Evolutionary conservation across 2,797 vertebrate species (phyloP), one percentile per base, ranked within the genome.

Genomic region (Pseudotriccus pelzelni): DNA sequence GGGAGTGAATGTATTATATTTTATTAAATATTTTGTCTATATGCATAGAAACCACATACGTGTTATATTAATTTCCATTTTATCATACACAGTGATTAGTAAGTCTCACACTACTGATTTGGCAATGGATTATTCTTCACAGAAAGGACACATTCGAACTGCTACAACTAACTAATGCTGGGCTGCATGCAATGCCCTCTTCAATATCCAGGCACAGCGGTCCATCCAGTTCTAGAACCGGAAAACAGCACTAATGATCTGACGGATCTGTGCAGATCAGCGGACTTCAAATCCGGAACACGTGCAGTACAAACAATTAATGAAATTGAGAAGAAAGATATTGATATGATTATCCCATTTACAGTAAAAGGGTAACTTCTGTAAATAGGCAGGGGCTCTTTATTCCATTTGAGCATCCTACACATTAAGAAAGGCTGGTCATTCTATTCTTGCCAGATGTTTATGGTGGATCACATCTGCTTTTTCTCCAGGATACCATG

Each of bases 21-120:
- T 94, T 84, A 64, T 90, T 84, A 96, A 87, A 12, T 60, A 46
- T 85, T 46, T 69, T 89, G 70, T 90, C 69, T 93, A 32, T 89
- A 67, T 84, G 75, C 28, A 62, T 62, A 91, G 32, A 93, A 92
- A 89, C 50, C 41, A 90, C 80, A 73, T 60, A 70, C 55, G 66
- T 43, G 30, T 70, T 93, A 39, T 64, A 44, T 78, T 92, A 82
- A 90, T 96, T 93, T 70, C 87, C 27, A 47, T 70, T 94, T 91
- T 89, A 63, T 76, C 56, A 49, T 53, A 70, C 20, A 32, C 21
- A 49, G 64, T 91, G 72, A 75, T 92, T 94, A 94, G 19, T 80
- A 94, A 95, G 70, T 96, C 92, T 88, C 37, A 41, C 59, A 79
- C 39, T 88, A 83, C 55, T 36, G 79, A 96, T 83, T 89, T 85